Evolutionary conservation across 2,797 vertebrate genomes (phyloP), one percentile per base, ranked within the genome.

Genomic region (Hippopotamyrus pictus): DNA sequence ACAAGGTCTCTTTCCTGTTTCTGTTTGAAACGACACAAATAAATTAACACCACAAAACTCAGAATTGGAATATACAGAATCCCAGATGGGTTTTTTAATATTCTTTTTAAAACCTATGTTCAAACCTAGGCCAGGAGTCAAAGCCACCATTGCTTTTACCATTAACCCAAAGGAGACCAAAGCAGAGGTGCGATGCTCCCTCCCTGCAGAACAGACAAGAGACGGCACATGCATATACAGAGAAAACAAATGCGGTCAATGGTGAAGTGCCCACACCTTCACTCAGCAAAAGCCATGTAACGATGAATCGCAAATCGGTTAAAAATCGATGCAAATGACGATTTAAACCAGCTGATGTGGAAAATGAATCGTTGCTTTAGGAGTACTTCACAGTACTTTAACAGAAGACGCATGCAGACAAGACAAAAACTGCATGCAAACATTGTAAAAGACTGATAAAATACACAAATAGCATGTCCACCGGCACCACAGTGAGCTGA

Each of bases 161-260:
- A 29, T 19, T 33, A 73, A 73, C 90, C 90, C 87, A 83, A 89
- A 94, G 91, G 90, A 89, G 92, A 94, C 90, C 88, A 90, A 91
- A 90, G 86, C 91, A 92, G 82, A 50, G n/a, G 44, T 37, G 4
- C 88, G 19, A 90, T 69, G 88, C 91, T 88, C 90, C 89, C 89
- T 69, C 73, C 12, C 85, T 9, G 5, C 25, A 25, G 91, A 93
- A 90, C 57, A 54, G 46, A 65, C 69, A 84, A 57, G 37, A 79
- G 86, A 69, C 25, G 83, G 65, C 11, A 50, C 57, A 51, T 85
- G 87, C 89, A 41, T 33, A 73, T 37, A 73, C 29, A 17, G 65
- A 44, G 37, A 82, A 82, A 82, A 82, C 37, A 82, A 82, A 82
- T 82, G 41, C 22, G 73, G 6, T 79, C 73, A 9, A 19, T 44